Evolutionary conservation across 2,797 vertebrate species (phyloP).

Genomic region (Mus minutoides): DNA sequence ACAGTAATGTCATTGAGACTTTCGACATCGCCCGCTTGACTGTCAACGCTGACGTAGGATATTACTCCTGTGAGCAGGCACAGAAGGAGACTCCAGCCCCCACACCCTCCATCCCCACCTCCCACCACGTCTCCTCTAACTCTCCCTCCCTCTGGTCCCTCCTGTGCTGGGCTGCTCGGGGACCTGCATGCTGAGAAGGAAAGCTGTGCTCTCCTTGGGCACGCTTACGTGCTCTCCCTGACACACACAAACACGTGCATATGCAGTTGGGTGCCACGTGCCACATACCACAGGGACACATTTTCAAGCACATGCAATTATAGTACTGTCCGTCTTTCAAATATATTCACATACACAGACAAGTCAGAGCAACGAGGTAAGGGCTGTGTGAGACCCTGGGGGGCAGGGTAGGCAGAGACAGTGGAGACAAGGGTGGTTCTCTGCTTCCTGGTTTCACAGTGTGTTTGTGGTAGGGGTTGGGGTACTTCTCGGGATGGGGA

Average conservation of each 20-base stretch:
- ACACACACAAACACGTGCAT: neutral
- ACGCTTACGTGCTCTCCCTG: neutral
- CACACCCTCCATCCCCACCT: neutral
- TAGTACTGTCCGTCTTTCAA: neutral
- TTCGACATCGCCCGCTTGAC: conserved; percentile 97
- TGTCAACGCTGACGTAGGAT: conserved; percentile 95
- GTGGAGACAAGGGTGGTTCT: neutral
- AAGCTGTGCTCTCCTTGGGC: neutral
- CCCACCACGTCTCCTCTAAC: neutral
- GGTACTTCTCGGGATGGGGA: neutral
- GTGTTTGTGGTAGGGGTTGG: neutral
- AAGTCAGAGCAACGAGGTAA: conserved; percentile 32
- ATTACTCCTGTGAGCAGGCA: conserved; percentile 92
- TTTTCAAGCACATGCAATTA: neutral
- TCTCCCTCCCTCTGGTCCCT: neutral
- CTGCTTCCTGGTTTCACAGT: neutral
- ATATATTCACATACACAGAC: neutral
- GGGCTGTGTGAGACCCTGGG: neutral
- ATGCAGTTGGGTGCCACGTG: neutral
- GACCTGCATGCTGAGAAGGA: neutral
- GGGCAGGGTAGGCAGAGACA: neutral
- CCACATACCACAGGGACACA: neutral
- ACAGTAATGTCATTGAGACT: conserved; percentile 97
- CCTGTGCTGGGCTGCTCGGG: neutral
- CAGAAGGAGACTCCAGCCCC: neutral